These are phyloP conservation scores for Prionailurus bengalensis DNA, from an alignment of 2,113 vertebrate species.

Conservation along the genomic window DNA sequence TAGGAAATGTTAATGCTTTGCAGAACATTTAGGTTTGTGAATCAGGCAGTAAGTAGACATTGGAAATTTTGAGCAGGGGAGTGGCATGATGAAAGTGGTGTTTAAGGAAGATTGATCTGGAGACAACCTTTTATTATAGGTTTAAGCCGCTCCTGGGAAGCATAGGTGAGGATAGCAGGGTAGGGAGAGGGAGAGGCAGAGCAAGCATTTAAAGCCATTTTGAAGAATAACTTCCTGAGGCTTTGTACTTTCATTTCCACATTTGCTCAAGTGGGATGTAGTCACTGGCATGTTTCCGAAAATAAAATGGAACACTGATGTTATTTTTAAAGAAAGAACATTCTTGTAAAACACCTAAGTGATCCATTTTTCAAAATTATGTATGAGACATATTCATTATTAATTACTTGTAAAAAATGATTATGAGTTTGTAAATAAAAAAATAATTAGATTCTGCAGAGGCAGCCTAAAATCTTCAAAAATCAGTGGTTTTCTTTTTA, in stretches of 20 bases:
- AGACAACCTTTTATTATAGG: constrained; percentile 26
- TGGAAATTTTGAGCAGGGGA: background rate
- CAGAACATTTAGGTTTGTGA: background rate
- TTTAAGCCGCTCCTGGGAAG: background rate
- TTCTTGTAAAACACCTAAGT: constrained; percentile 47
- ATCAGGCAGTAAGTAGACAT: background rate
- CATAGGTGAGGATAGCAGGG: background rate
- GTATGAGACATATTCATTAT: background rate
- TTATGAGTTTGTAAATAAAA: background rate
- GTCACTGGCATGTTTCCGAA: constrained; percentile 8
- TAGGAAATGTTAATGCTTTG: background rate
- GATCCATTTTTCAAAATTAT: constrained; percentile 38
- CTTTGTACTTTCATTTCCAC: constrained; percentile 45
- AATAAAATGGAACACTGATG: background rate
- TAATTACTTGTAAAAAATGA: constrained; percentile 12
- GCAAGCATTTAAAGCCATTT: background rate
- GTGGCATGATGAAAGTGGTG: background rate
- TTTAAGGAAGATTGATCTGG: constrained; percentile 49
- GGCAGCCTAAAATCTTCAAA: background rate
- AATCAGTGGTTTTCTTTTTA: constrained; percentile 19
- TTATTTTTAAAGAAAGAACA: constrained; percentile 51
- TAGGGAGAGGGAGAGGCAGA: background rate
- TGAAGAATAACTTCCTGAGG: background rate
- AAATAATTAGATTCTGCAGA: background rate
- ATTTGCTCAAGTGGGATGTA: background rate